Percentiles rank a stretch among this genome's conserved stretches.
Conservation (phyloP, 2,797 vertebrate genomes). For the Limnodromus scolopaceus region DNA sequence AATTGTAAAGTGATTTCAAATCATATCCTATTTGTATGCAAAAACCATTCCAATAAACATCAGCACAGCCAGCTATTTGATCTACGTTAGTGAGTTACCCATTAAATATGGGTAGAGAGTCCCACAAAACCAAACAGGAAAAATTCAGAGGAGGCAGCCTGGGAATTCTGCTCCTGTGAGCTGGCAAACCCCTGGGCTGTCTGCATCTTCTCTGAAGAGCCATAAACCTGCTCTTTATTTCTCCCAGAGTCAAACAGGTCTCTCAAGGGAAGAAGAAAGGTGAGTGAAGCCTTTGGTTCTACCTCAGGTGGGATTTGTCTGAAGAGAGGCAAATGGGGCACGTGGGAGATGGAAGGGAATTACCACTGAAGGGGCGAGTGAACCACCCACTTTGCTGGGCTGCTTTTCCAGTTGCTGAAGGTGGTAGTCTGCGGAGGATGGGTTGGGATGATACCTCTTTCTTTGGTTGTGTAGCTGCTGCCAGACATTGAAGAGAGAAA, state of each 20-base stretch:
- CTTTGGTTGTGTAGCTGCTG: background rate
- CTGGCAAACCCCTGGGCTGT: background rate
- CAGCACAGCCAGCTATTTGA: background rate
- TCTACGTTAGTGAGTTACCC: background rate
- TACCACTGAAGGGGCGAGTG: rapidly evolving
- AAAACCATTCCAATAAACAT: background rate
- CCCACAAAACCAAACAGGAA: background rate
- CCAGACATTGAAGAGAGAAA: background rate
- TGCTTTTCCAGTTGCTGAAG: background rate
- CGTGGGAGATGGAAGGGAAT: background rate
- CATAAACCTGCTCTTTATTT: background rate
- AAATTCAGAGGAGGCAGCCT: background rate
- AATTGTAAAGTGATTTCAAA: background rate
- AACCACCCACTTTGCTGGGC: background rate
- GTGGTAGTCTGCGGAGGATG: background rate
- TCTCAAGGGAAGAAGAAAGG: background rate
- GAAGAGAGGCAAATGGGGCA: background rate
- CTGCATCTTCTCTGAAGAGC: background rate
- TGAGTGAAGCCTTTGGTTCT: background rate
- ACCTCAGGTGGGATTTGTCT: background rate
- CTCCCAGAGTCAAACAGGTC: background rate
- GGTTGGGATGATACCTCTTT: background rate
- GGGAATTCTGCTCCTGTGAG: background rate
- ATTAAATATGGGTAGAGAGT: background rate
- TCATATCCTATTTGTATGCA: background rate